These are phyloP conservation scores for Poicephalus meyeri DNA, from an alignment of 2,113 vertebrate genomes.

Conservation along the genomic window DNA sequence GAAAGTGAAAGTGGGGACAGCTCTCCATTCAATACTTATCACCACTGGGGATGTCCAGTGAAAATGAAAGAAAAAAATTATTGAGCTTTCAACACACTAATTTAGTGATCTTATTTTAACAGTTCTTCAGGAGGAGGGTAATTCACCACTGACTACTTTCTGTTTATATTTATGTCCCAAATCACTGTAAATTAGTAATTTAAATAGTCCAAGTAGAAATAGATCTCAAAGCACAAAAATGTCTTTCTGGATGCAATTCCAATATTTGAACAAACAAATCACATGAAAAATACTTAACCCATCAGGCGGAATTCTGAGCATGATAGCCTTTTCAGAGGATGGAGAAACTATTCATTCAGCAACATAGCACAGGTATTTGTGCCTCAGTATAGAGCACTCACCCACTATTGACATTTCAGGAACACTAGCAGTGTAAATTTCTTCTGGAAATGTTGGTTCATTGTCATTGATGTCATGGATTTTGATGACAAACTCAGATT, in stretches of 20 bases:
- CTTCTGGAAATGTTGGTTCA: slow-evolving; percentile 82
- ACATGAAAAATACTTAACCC: background rate
- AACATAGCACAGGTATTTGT: background rate
- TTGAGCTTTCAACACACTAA: background rate
- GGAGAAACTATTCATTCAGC: background rate
- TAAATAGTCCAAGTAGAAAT: background rate
- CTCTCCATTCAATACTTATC: background rate
- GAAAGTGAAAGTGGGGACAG: background rate
- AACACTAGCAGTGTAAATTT: slow-evolving; percentile 81
- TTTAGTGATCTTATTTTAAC: background rate
- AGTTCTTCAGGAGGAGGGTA: background rate
- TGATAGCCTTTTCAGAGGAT: background rate
- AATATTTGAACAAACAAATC: background rate
- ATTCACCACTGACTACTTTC: background rate
- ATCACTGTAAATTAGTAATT: background rate
- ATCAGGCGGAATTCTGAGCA: background rate
- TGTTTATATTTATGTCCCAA: background rate
- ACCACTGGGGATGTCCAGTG: background rate
- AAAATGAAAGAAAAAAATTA: background rate
- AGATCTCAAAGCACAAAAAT: background rate
- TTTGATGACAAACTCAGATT: slow-evolving; percentile 86
- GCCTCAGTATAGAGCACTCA: slow-evolving; percentile 58
- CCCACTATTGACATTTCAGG: slow-evolving; percentile 86
- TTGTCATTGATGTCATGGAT: slow-evolving; percentile 88
- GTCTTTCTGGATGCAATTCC: background rate